Percentiles rank a stretch among this genome's conserved stretches.
Evolutionary conservation across 2,113 vertebrate species (phyloP).

Genomic region (Centropus bengalensis): DNA sequence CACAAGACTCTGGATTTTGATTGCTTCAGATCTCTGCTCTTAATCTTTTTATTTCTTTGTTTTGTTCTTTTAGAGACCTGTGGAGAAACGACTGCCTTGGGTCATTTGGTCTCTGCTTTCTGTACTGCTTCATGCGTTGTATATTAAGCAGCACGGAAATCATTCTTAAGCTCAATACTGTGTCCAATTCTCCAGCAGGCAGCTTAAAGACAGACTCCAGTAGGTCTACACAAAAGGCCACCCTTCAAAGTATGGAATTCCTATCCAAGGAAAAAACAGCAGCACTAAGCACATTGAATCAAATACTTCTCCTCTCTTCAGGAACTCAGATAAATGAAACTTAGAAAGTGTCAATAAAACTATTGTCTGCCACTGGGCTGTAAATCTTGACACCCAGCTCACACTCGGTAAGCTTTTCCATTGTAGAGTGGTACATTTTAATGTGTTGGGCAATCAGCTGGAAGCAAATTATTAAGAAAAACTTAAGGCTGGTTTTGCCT

Average conservation of each 20-base stretch:
- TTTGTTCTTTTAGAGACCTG: neutral
- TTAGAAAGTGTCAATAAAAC: neutral
- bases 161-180: neutral
- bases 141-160: neutral
- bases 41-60: neutral
- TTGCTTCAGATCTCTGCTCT: neutral
- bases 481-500: conserved; percentile 20
- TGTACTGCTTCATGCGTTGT: neutral
- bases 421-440: neutral
- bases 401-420: neutral
- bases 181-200: neutral
- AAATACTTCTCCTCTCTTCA: neutral
- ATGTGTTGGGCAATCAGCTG: conserved; percentile 12
- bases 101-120: neutral
- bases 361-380: neutral
- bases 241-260: neutral
- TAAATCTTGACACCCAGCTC: neutral
- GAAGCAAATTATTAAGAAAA: conserved; percentile 41
- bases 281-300: neutral
- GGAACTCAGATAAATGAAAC: conserved; percentile 15
- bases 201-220: neutral
- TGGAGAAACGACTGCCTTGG: neutral
- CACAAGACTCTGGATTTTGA: neutral
- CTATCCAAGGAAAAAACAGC: neutral
- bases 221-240: neutral